These are phyloP conservation scores for Melanotaenia trifasciata DNA, from an alignment of 2,797 vertebrate genomes.

Conservation along the genomic window DNA sequence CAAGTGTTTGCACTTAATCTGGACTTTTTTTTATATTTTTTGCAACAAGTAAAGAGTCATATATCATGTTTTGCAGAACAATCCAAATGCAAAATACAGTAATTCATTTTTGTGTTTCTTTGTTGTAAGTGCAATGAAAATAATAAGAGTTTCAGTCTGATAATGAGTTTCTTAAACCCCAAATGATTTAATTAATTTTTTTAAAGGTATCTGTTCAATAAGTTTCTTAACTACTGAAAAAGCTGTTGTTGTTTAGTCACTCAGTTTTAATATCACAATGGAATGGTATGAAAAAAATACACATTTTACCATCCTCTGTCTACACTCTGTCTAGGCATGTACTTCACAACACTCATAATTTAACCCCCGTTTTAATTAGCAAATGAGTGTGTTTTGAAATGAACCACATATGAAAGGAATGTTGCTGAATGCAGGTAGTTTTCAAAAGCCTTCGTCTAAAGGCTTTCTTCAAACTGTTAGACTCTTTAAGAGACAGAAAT, in stretches of 20 bases:
- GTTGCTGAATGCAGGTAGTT: background rate
- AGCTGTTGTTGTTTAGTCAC: background rate
- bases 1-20: background rate
- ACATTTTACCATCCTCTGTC: slow-evolving; percentile 18
- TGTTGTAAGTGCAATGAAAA: background rate
- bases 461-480: slow-evolving; percentile 21
- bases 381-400: slow-evolving; percentile 36
- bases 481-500: slow-evolving; percentile 29
- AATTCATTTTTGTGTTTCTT: background rate
- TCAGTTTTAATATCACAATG: background rate
- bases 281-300: background rate
- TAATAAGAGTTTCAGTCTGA: background rate
- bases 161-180: background rate
- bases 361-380: slow-evolving; percentile 36
- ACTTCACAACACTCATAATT: slow-evolving; percentile 35
- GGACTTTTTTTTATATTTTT: too few relatives aligned
- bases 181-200: background rate
- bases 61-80: too few relatives aligned
- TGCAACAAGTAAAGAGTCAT: background rate
- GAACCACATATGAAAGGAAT: slow-evolving; percentile 47
- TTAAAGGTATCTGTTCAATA: background rate
- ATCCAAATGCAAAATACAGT: background rate
- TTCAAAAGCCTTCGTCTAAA: slow-evolving; percentile 13
- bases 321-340: slow-evolving; percentile 32
- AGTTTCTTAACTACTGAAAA: background rate